Conservation (phyloP, 2,888 invertebrate genomes). For the Andrena camellia region DNA sequence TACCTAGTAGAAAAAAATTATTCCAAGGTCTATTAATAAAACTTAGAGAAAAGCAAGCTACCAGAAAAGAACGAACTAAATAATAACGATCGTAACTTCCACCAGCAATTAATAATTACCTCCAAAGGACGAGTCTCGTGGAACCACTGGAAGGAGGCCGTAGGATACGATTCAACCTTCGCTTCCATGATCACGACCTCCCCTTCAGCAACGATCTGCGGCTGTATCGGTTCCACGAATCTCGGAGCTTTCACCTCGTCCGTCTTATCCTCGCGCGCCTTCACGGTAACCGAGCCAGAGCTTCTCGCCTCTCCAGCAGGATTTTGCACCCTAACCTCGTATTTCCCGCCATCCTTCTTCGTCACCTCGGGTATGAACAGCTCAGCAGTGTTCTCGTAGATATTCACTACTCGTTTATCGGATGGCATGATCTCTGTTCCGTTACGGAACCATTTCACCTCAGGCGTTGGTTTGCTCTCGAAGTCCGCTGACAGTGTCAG, state of each 20-base stretch:
- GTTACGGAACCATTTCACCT: slow-evolving; percentile 94
- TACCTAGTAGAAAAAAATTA: too few species aligned
- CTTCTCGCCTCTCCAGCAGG: slow-evolving; percentile 92
- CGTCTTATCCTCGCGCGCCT: slow-evolving; percentile 86
- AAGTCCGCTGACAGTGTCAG: slow-evolving; percentile 90
- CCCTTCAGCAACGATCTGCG: slow-evolving; percentile 90
- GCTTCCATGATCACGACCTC: slow-evolving; percentile 93
- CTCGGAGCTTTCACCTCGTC: slow-evolving; percentile 89
- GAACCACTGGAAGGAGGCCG: slow-evolving; percentile 95
- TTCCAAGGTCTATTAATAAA: too few species aligned
- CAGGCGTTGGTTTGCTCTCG: slow-evolving; percentile 90
- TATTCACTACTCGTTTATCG: slow-evolving; percentile 88
- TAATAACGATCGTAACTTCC: neutral
- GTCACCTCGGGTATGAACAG: slow-evolving; percentile 89
- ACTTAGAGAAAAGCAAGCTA: too few species aligned
- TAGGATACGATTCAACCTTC: slow-evolving; percentile 91
- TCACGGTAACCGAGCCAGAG: slow-evolving; percentile 93
- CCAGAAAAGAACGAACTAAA: neutral
- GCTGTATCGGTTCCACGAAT: slow-evolving; percentile 90
- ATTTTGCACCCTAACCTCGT: slow-evolving; percentile 94
- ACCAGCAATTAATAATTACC: slow-evolving; percentile 70
- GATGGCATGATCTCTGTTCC: slow-evolving; percentile 90
- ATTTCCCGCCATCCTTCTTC: slow-evolving; percentile 93
- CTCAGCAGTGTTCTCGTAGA: slow-evolving; percentile 88
- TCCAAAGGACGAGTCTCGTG: slow-evolving; percentile 90